These are phyloP conservation scores for Zosterops hypoxanthus DNA, from an alignment of 2,113 vertebrate genomes.

Conservation along the genomic window DNA sequence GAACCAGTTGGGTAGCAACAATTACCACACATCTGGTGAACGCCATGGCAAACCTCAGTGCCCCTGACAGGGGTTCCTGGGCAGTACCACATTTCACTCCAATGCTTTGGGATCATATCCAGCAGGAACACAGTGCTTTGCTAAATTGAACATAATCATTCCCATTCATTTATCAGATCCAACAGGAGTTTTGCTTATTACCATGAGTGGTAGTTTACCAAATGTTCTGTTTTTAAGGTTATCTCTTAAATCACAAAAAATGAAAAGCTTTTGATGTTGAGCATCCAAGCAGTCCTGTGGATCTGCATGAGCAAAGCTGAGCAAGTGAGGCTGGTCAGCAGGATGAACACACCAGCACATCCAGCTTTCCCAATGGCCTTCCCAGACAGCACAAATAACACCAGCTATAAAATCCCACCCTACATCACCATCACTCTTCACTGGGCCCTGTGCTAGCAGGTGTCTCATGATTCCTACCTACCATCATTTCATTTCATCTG, in stretches of 20 bases:
- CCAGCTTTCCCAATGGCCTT: background rate
- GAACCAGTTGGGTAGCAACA: background rate
- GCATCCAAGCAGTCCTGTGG: background rate
- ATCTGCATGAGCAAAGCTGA: background rate
- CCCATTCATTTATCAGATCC: background rate
- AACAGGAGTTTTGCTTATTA: background rate
- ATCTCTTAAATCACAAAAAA: background rate
- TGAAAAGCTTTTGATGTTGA: background rate
- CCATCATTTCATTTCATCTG: background rate
- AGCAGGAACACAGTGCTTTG: background rate
- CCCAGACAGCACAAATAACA: background rate
- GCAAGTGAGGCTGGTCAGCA: background rate
- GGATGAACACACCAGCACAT: background rate
- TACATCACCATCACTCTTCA: rapidly evolving
- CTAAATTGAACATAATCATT: background rate
- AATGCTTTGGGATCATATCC: background rate
- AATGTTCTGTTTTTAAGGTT: background rate
- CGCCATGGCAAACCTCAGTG: background rate
- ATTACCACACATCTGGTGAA: background rate
- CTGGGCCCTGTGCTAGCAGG: background rate
- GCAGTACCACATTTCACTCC: background rate
- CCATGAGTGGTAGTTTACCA: background rate
- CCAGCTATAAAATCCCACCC: background rate
- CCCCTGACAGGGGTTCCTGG: background rate
- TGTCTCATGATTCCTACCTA: background rate